Evolutionary conservation across 1,140 invertebrate species (phyloP).

Genomic region (Trichomalopsis sarcophagae): DNA sequence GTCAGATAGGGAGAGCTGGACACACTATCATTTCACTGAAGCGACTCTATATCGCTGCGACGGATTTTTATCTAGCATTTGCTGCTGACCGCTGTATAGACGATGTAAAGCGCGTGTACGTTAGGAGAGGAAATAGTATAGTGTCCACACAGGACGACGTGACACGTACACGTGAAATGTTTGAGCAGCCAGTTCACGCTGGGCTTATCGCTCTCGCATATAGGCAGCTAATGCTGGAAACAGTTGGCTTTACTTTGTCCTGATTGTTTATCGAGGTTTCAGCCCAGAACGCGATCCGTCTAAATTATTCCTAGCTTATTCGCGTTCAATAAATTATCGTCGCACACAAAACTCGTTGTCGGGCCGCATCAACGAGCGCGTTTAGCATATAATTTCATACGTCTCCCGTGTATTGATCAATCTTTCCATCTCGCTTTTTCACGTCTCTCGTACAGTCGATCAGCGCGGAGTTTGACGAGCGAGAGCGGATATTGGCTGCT

Average conservation of each 20-base stretch:
- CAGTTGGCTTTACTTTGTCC: not conserved
- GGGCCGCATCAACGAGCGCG: too few relatives aligned
- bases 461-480: not conserved
- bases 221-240: not conserved
- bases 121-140: not conserved
- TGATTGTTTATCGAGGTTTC: not conserved
- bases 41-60: too few relatives aligned
- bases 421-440: too few relatives aligned
- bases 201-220: not conserved
- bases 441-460: too few relatives aligned
- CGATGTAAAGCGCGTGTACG: not conserved
- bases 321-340: too few relatives aligned
- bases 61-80: not conserved
- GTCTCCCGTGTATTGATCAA: too few relatives aligned
- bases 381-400: too few relatives aligned
- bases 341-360: too few relatives aligned
- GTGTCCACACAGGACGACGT: too few relatives aligned
- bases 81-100: not conserved
- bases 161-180: too few relatives aligned
- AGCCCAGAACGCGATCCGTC: not conserved
- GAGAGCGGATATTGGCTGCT: not conserved
- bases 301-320: not conserved
- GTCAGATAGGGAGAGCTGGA: not conserved
- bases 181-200: too few relatives aligned
- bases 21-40: too few relatives aligned